Evolutionary conservation across 2,797 vertebrate species (phyloP).

Genomic region (Paedocypris micromegethes): DNA sequence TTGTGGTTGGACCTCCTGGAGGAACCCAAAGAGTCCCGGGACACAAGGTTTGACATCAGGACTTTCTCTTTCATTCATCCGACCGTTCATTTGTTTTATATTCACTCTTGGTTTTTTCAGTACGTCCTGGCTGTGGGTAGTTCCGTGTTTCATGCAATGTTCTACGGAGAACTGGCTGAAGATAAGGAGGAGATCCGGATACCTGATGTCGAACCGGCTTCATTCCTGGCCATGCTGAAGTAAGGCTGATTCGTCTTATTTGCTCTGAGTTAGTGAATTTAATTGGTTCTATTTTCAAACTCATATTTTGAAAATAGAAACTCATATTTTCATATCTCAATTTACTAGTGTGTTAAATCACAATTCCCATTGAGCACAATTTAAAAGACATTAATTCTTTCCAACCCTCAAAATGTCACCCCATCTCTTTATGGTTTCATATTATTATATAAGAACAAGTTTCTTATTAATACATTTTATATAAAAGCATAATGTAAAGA

Average conservation of each 20-base stretch:
- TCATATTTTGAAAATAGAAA: no score
- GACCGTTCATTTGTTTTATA: neutral
- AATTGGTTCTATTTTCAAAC: neutral
- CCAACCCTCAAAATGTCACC: no score
- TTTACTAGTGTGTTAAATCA: no score
- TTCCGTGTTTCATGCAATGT: constrained; percentile 99
- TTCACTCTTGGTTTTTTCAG: constrained; percentile 56
- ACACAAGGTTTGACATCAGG: constrained; percentile 77
- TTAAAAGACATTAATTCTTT: no score
- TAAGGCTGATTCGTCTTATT: constrained; percentile 56
- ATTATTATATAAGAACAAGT: no score
- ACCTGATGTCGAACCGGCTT: constrained; percentile 94
- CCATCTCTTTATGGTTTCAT: no score
- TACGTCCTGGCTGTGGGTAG: constrained; percentile 97
- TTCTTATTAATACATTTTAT: no score
- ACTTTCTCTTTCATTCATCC: no score
- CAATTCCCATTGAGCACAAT: no score
- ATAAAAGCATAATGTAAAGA: no score
- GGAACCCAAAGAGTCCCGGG: constrained; percentile 91
- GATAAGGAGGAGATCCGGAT: constrained; percentile 97
- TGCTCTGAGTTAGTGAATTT: neutral
- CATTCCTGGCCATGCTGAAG: constrained; percentile 97
- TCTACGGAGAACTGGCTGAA: constrained; percentile 97
- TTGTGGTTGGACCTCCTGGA: constrained; percentile 91
- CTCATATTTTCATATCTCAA: neutral